Evolutionary conservation across 2,888 invertebrate genomes (phyloP).

Genomic region (Neoitamus cyanurus): DNA sequence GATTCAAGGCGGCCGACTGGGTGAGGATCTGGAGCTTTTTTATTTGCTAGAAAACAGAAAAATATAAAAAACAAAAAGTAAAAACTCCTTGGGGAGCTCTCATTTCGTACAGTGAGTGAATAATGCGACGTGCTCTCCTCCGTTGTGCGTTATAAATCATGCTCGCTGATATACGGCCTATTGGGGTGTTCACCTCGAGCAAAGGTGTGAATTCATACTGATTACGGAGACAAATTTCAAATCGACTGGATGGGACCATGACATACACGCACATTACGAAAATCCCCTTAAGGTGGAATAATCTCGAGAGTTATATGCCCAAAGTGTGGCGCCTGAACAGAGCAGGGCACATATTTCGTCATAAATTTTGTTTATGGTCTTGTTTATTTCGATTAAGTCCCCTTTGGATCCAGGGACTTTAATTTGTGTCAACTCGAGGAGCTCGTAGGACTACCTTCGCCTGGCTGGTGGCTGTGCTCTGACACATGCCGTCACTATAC

Average conservation of each 20-base stretch:
- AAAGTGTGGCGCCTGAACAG: background rate
- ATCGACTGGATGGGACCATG: background rate
- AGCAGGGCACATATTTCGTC: slow-evolving; percentile 25
- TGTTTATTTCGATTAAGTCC: slow-evolving; percentile 42
- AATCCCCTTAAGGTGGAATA: slow-evolving; percentile 24
- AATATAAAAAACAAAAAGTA: too few species aligned
- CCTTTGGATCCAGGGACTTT: background rate
- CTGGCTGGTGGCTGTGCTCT: background rate
- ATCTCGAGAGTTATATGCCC: slow-evolving; percentile 12
- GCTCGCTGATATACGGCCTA: background rate
- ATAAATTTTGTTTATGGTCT: slow-evolving; percentile 42
- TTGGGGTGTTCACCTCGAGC: background rate
- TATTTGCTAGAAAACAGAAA: slow-evolving; percentile 63
- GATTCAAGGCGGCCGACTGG: slow-evolving; percentile 65
- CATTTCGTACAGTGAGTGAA: background rate
- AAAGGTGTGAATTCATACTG: slow-evolving; percentile 1
- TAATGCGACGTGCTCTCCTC: background rate
- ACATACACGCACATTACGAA: background rate
- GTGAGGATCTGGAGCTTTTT: slow-evolving; percentile 66
- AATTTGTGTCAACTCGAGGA: slow-evolving; percentile 22
- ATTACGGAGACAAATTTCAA: slow-evolving; percentile 16
- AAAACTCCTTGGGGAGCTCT: background rate
- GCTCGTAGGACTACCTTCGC: background rate
- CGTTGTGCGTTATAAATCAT: background rate
- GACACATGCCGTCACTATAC: background rate